Evolutionary conservation across 1,140 invertebrate species (phyloP).

Genomic region (Hyles euphorbiae): DNA sequence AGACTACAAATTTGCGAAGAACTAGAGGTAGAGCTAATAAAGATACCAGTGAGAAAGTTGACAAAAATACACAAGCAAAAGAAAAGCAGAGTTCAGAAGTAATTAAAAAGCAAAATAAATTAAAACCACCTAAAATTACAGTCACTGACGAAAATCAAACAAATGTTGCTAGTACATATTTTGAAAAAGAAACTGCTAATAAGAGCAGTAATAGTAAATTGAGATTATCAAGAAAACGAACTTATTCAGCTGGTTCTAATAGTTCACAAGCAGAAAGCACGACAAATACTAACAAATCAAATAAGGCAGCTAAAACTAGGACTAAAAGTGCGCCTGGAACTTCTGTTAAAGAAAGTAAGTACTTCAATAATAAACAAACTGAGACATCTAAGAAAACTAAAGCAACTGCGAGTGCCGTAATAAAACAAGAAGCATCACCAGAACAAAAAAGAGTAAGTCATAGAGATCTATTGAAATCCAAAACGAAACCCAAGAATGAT

Average conservation of each 20-base stretch:
- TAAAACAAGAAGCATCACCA: conserved; percentile 29
- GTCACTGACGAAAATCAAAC: conserved; percentile 38
- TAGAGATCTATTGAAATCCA: conserved; percentile 45
- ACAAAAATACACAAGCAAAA: conserved; percentile 6
- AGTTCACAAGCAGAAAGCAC: conserved; percentile 17
- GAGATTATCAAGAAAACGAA: conserved; percentile 41
- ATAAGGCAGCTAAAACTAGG: conserved; percentile 34
- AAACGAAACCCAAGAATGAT: conserved; percentile 51
- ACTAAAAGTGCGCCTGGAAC: conserved; percentile 47
- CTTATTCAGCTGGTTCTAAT: conserved; percentile 38
- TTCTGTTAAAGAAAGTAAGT: conserved; percentile 50
- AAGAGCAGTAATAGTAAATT: conserved; percentile 19
- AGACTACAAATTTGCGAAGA: conserved; percentile 1
- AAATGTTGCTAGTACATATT: conserved; percentile 49
- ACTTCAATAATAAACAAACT: conserved; percentile 36
- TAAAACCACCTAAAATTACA: conserved; percentile 36
- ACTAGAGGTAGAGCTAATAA: background rate
- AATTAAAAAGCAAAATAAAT: background rate
- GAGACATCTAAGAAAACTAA: conserved; percentile 16
- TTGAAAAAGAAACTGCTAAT: conserved; percentile 31
- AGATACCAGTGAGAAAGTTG: conserved; percentile 5
- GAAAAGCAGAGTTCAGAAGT: background rate
- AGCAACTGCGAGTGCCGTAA: conserved; percentile 17
- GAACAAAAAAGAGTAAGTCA: conserved; percentile 53
- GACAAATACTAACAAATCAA: background rate